Evolutionary conservation across 2,888 invertebrate species (phyloP).

Genomic region (Thecophora atra): DNA sequence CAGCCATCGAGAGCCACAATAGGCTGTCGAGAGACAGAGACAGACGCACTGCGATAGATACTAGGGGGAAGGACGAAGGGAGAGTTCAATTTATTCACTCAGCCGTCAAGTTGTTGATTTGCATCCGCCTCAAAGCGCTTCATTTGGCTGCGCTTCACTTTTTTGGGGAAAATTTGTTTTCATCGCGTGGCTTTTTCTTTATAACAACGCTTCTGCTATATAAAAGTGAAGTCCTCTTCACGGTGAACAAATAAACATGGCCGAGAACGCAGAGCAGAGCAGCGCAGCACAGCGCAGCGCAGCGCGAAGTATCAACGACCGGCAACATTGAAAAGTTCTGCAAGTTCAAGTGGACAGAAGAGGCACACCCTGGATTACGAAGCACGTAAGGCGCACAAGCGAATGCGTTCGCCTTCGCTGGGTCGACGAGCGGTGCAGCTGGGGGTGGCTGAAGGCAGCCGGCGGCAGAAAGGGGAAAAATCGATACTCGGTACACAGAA

Average conservation of each 20-base stretch:
- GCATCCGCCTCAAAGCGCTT: not conserved
- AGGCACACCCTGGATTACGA: not conserved
- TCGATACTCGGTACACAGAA: constrained; percentile 16
- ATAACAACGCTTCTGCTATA: constrained; percentile 40
- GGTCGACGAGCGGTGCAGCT: not conserved
- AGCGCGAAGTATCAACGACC: constrained; percentile 8
- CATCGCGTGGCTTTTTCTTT: constrained; percentile 31
- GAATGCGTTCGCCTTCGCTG: constrained; percentile 5
- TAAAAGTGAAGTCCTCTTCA: constrained; percentile 42
- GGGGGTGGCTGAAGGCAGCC: not conserved
- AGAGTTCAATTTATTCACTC: constrained; percentile 34
- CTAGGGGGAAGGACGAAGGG: not conserved
- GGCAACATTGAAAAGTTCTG: constrained; percentile 38
- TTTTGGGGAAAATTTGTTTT: constrained; percentile 34
- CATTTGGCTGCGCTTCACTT: constrained; percentile 16
- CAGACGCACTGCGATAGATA: too few species aligned
- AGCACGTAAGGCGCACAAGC: constrained; percentile 3
- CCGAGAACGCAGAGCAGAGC: not conserved
- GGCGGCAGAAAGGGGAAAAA: constrained; percentile 11
- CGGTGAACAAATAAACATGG: constrained; percentile 12
- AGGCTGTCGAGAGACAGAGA: too few species aligned
- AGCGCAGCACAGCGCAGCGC: not conserved
- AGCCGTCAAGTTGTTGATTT: constrained; percentile 16
- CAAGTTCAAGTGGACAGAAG: constrained; percentile 36
- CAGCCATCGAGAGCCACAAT: not conserved